phyloP scores from a whole-genome alignment of 2,888 invertebrate genomes.

The Malthinus seriepunctatus region DNA sequence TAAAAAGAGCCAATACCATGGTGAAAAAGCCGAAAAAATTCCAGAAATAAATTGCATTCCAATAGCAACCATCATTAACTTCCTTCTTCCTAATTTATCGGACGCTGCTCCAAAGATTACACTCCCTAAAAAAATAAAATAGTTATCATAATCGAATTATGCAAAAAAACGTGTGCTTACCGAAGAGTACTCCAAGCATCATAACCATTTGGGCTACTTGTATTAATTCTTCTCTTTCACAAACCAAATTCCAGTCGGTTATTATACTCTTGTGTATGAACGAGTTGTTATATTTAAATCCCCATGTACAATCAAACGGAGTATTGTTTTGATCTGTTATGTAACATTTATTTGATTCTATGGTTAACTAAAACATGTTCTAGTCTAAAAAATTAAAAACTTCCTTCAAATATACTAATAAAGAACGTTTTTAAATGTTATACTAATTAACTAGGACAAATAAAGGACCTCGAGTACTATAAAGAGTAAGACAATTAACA shows the following conservation, averaged over 20 bases:
- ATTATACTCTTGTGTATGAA: slow-evolving; percentile 65
- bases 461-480: too few species aligned
- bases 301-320: slow-evolving; percentile 41
- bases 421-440: too few species aligned
- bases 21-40: slow-evolving; percentile 57
- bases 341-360: neutral
- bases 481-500: too few species aligned
- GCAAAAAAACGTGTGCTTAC: slow-evolving; percentile 33
- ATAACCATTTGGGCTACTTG: slow-evolving; percentile 64
- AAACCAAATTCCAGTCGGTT: slow-evolving; percentile 69
- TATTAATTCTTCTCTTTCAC: slow-evolving; percentile 60
- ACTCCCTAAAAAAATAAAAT: slow-evolving; percentile 51
- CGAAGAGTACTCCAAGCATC: slow-evolving; percentile 67
- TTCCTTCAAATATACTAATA: too few species aligned
- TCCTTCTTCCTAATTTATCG: slow-evolving; percentile 65
- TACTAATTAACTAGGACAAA: too few species aligned
- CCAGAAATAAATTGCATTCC: slow-evolving; percentile 59
- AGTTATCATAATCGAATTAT: neutral
- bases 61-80: slow-evolving; percentile 61
- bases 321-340: neutral
- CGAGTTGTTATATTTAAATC: slow-evolving; percentile 60
- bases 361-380: neutral
- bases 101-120: slow-evolving; percentile 63
- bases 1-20: slow-evolving; percentile 60
- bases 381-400: too few species aligned